A percentile compares a stretch with the other conserved stretches of the same genome.
phyloP scores from a whole-genome alignment of 2,888 invertebrate species.

The Apamea crenata region DNA sequence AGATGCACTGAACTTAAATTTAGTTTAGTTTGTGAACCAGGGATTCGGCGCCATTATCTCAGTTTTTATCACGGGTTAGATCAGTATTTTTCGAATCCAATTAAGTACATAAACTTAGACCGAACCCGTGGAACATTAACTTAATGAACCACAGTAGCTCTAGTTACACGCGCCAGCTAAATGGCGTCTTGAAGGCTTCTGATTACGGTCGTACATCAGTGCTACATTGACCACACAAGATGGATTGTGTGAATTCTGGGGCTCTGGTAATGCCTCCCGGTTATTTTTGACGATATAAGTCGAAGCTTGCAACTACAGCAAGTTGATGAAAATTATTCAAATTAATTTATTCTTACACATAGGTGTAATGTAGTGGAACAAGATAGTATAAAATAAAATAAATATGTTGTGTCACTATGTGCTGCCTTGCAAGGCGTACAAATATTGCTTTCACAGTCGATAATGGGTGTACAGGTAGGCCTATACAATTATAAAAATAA shows the following conservation, averaged over 20 bases:
- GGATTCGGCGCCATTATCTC: neutral
- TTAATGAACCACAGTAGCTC: neutral
- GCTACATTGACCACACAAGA: neutral
- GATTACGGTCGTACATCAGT: neutral
- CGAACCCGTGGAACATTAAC: neutral
- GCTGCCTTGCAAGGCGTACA: too few species aligned
- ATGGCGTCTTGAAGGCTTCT: neutral
- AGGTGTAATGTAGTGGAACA: too few species aligned
- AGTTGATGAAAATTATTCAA: neutral
- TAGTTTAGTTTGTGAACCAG: too few species aligned
- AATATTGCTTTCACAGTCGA: too few species aligned
- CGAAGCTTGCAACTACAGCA: neutral
- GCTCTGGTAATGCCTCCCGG: neutral
- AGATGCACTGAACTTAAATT: too few species aligned
- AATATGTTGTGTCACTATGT: too few species aligned
- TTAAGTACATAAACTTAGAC: neutral
- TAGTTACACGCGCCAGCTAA: neutral
- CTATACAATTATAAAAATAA: too few species aligned
- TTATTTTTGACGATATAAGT: neutral
- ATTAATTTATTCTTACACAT: too few species aligned
- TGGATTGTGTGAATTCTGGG: neutral
- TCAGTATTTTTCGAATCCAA: neutral
- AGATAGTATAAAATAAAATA: too few species aligned
- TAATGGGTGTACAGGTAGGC: too few species aligned
- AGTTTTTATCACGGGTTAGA: neutral